Conservation (phyloP, 1,140 invertebrate genomes). For the Hyles vespertilio region DNA sequence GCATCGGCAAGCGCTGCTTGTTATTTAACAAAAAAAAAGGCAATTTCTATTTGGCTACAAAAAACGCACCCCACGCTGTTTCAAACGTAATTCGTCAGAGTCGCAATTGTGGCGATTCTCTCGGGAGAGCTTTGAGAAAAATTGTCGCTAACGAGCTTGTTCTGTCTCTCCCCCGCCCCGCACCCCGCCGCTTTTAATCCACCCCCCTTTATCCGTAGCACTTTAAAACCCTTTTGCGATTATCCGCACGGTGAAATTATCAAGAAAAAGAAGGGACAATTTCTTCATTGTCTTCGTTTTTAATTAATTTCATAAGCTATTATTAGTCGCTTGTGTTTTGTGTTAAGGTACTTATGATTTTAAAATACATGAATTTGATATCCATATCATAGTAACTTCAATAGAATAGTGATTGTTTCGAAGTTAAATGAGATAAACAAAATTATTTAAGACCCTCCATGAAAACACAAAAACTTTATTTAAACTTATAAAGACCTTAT, state of each 20-base stretch:
- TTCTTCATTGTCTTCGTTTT: conserved; percentile 46
- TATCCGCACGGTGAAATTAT: conserved; percentile 61
- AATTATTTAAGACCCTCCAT: too few relatives aligned
- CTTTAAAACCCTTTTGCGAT: conserved; percentile 71
- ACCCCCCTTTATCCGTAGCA: conserved; percentile 49
- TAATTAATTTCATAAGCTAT: conserved; percentile 7
- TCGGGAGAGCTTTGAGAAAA: conserved; percentile 68
- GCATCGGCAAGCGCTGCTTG: conserved; percentile 8
- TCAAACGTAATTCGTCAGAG: conserved; percentile 59
- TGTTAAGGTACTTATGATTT: neutral
- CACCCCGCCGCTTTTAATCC: conserved; percentile 41
- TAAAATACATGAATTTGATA: neutral
- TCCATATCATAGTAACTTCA: too few relatives aligned
- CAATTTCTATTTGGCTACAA: conserved; percentile 12
- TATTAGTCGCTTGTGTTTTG: too few relatives aligned
- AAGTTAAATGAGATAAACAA: too few relatives aligned
- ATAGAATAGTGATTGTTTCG: too few relatives aligned
- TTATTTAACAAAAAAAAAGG: conserved; percentile 40
- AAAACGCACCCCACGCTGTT: conserved; percentile 43
- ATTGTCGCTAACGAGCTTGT: conserved; percentile 72
- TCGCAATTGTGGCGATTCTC: conserved; percentile 64
- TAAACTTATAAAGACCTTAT: too few relatives aligned
- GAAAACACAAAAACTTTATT: too few relatives aligned
- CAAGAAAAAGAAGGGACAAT: conserved; percentile 56
- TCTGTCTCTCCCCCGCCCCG: conserved; percentile 20